Evolutionary conservation across 2,888 invertebrate species (phyloP).

Genomic region (Clanis bilineata): DNA sequence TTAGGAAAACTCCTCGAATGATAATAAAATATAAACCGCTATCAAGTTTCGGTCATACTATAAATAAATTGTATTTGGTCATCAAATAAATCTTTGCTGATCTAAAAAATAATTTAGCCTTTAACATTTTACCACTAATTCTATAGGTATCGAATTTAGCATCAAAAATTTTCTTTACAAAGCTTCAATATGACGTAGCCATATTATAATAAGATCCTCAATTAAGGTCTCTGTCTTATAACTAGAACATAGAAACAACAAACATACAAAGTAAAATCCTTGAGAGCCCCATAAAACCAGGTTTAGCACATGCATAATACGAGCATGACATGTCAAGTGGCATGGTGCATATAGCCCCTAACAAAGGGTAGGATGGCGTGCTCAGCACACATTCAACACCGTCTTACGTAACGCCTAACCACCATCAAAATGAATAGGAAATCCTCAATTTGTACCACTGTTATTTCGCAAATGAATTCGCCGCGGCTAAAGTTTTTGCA

Average conservation of each 20-base stretch:
- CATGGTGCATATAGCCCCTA: conserved; percentile 6
- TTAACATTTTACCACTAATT: too few species aligned
- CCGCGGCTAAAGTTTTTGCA: conserved; percentile 19
- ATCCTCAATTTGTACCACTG: conserved; percentile 34
- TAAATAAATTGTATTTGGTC: too few species aligned
- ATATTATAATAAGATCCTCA: too few species aligned
- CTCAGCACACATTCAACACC: conserved; percentile 37
- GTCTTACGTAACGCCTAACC: conserved; percentile 36
- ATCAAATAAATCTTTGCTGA: too few species aligned
- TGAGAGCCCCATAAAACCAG: background rate
- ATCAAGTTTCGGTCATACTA: too few species aligned
- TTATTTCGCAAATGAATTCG: conserved; percentile 29
- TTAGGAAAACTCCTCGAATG: too few species aligned
- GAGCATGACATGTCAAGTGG: conserved; percentile 9
- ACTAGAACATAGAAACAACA: background rate
- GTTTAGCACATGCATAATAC: background rate
- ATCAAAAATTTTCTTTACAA: too few species aligned
- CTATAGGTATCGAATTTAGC: too few species aligned
- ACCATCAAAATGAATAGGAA: conserved; percentile 26
- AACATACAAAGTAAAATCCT: background rate
- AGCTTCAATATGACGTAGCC: too few species aligned
- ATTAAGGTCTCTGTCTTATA: too few species aligned
- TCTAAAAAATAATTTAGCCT: too few species aligned
- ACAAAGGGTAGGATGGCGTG: conserved; percentile 40
- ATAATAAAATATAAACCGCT: too few species aligned